Evolutionary conservation across 30 jellyfish, hydroid and myxozoan genomes (phyloP), one percentile per base, ranked within the genome.

Genomic region (Clytia hemisphaerica): DNA sequence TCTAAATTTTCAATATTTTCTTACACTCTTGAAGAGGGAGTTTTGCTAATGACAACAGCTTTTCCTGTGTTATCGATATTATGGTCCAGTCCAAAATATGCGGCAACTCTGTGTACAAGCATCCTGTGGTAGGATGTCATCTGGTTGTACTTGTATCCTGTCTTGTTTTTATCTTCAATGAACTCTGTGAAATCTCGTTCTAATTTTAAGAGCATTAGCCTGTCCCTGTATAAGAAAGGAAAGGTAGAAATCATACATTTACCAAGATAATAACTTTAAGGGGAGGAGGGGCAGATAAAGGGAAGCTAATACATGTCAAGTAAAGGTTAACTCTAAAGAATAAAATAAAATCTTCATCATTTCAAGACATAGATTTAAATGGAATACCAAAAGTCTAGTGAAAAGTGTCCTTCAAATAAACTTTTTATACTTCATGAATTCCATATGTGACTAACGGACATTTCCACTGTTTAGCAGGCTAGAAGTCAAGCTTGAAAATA

Each of bases 31-130:
- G 94, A 71, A 21, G 85, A 58, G 4, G 77, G 33, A 14, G 87
- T 88, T 69, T 88, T 88, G 72, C 80, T 76, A n/a, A 88, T 92
- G 54, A 88, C 72, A 37, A 88, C 97, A 61, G 92, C 79, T 54
- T 88, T 79, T 26, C 93, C 97, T n/a, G 94, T 62, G 18, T 85
- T 63, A 73, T 88, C 97, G 1, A 88, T 88, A 58, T 88, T 88
- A 66, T 88, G 97, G 25, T 88, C 97, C 22, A 88, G 71, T 2
- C 93, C 97, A 67, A 88, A 88, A 72, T 88, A 88, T 18, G 97
- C 97, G 5, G 97, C 97, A 10, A 88, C 97, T 4, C 97, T 92
- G 62, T 88, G 97, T n/a, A 88, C 93, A 10, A 88, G 78, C 97
- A 88, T 88, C 35, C 97, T 93, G 33, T 88, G 89, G 51, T 79